phyloP scores from a whole-genome alignment of 2,113 vertebrate genomes.

The Xiphorhynchus elegans region DNA sequence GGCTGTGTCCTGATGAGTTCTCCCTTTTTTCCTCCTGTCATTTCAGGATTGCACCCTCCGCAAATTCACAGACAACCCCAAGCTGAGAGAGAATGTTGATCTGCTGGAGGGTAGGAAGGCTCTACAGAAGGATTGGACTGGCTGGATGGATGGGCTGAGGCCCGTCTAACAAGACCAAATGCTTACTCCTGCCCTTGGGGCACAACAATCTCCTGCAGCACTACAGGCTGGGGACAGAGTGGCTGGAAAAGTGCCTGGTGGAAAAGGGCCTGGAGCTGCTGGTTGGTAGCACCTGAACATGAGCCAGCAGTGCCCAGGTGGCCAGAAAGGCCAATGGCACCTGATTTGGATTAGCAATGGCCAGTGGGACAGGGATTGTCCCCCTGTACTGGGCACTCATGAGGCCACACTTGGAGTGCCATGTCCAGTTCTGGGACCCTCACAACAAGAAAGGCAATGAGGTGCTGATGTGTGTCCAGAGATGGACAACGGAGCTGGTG shows the following conservation, averaged over 20 bases:
- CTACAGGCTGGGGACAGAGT: background rate
- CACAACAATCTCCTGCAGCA: background rate
- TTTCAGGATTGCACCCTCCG: background rate
- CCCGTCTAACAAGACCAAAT: background rate
- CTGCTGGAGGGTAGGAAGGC: background rate
- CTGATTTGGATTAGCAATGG: background rate
- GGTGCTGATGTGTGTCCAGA: fast-evolving
- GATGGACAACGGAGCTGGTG: background rate
- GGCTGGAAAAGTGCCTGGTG: background rate
- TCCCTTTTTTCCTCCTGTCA: background rate
- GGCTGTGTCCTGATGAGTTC: background rate
- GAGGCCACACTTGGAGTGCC: background rate
- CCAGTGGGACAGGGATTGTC: background rate
- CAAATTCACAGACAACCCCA: background rate
- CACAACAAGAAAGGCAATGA: background rate
- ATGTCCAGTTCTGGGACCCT: background rate
- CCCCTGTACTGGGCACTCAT: background rate
- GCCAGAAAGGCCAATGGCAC: background rate
- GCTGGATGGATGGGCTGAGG: background rate
- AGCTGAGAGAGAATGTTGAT: background rate
- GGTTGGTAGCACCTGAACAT: background rate
- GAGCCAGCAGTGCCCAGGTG: background rate
- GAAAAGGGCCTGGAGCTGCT: background rate
- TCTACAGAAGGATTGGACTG: background rate
- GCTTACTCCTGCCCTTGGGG: background rate